Conservation (phyloP, 2,797 vertebrate genomes). For the Staurois parvus region DNA sequence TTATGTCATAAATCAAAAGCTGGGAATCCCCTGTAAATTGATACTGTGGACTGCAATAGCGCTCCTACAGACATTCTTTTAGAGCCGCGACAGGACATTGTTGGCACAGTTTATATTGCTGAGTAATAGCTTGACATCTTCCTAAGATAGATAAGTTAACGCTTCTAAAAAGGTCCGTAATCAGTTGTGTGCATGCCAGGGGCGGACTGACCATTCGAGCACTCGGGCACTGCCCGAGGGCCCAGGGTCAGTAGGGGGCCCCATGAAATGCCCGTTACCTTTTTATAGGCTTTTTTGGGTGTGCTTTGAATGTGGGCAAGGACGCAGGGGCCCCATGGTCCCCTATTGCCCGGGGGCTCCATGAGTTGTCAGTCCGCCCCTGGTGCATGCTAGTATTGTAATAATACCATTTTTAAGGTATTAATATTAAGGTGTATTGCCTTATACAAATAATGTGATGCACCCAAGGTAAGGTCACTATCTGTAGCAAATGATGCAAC, state of each 20-base stretch:
- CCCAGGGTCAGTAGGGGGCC: too few relatives aligned
- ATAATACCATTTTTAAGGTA: too few relatives aligned
- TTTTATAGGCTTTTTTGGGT: too few relatives aligned
- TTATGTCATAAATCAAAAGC: not conserved
- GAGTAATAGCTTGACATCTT: not conserved
- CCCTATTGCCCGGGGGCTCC: too few relatives aligned
- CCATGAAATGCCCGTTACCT: too few relatives aligned
- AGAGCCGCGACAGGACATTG: conserved; percentile 8
- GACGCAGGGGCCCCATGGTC: too few relatives aligned
- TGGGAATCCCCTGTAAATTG: conserved; percentile 33
- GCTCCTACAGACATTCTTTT: conserved; percentile 34
- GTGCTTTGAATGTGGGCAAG: too few relatives aligned
- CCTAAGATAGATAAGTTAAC: not conserved
- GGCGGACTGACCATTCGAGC: too few relatives aligned
- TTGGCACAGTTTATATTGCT: conserved; percentile 7
- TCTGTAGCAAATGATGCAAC: not conserved
- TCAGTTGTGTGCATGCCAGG: not conserved
- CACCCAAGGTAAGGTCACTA: not conserved
- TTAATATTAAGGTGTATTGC: not conserved
- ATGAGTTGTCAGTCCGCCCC: too few relatives aligned
- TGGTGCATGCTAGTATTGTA: not conserved
- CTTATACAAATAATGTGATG: not conserved
- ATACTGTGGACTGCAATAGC: not conserved
- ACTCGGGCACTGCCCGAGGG: too few relatives aligned
- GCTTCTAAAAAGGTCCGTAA: not conserved